A percentile compares a stretch with the other conserved stretches of the same genome.
phyloP scores from a whole-genome alignment of 2,113 vertebrate species.

The Stegastes partitus region DNA sequence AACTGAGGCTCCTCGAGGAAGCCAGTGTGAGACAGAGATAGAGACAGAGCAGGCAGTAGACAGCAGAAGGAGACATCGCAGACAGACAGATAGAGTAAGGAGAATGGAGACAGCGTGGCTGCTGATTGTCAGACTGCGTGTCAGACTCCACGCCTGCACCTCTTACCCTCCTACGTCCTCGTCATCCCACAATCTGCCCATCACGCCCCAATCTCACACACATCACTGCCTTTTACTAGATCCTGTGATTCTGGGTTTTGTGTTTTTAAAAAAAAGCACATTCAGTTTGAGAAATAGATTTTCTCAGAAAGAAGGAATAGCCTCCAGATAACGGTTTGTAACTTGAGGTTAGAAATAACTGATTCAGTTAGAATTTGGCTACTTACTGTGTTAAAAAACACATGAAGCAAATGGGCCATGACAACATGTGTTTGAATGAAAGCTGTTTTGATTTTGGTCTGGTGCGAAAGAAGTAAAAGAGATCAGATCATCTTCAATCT shows the following conservation, averaged over 20 bases:
- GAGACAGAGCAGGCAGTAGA: slow-evolving; percentile 11
- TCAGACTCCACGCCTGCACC: slow-evolving; percentile 72
- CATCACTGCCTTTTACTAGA: slow-evolving; percentile 20
- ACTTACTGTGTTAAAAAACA: background rate
- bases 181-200: slow-evolving; percentile 62
- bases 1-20: no score
- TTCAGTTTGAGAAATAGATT: background rate
- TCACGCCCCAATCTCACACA: slow-evolving; percentile 47
- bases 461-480: slow-evolving; percentile 37
- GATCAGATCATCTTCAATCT: slow-evolving; percentile 67
- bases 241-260: background rate
- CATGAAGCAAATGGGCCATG: background rate
- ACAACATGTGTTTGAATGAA: background rate
- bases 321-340: background rate
- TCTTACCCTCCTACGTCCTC: slow-evolving; percentile 17
- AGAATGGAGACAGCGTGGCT: slow-evolving; percentile 72
- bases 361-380: background rate
- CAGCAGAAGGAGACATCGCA: slow-evolving; percentile 19
- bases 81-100: slow-evolving; percentile 55
- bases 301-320: background rate
- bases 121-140: slow-evolving; percentile 82
- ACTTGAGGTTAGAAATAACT: background rate
- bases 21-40: background rate
- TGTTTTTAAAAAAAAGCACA: background rate
- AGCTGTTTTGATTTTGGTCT: slow-evolving; percentile 31